Percentiles rank a stretch among this genome's conserved stretches.
Conservation (phyloP, 1,140 invertebrate genomes). For the Drosophila kurseongensis region DNA sequence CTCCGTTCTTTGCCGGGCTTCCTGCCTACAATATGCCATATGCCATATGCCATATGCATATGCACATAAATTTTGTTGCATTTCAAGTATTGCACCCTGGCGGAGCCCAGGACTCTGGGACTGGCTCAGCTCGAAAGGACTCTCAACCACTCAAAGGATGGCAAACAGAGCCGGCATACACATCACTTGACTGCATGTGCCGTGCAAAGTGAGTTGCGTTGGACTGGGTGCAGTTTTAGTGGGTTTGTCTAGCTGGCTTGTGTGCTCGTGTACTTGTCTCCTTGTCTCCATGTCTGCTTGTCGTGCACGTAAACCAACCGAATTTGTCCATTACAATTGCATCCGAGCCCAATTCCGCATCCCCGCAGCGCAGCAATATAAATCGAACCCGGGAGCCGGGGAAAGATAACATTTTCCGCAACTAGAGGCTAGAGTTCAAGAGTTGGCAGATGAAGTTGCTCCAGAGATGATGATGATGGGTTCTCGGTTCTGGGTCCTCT, state of each 20-base stretch:
- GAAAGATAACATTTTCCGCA: constrained; percentile 15
- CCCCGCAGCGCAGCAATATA: constrained; percentile 27
- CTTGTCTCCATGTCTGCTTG: neutral
- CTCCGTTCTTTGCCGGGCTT: constrained; percentile 5
- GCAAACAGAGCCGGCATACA: constrained; percentile 21
- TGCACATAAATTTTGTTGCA: constrained; percentile 70
- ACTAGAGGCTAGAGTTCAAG: constrained; percentile 15
- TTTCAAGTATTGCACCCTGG: constrained; percentile 35
- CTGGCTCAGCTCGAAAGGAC: constrained; percentile 21
- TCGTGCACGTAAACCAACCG: constrained; percentile 44
- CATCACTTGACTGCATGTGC: constrained; percentile 30
- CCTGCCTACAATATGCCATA: constrained; percentile 40
- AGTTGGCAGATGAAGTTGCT: constrained; percentile 9
- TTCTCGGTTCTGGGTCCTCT: too few relatives aligned
- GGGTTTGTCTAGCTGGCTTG: constrained; percentile 1
- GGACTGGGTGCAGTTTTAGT: neutral
- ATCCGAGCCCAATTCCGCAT: constrained; percentile 29
- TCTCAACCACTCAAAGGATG: constrained; percentile 28
- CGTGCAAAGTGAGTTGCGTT: constrained; percentile 29
- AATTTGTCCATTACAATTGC: constrained; percentile 44
- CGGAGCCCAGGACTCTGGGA: constrained; percentile 8
- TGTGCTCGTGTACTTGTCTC: too few relatives aligned
- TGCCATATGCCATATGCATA: constrained; percentile 72
- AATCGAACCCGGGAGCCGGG: constrained; percentile 15
- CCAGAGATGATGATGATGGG: neutral